Conservation (phyloP, 2,113 vertebrate species). For the Oostethus manadensis region DNA sequence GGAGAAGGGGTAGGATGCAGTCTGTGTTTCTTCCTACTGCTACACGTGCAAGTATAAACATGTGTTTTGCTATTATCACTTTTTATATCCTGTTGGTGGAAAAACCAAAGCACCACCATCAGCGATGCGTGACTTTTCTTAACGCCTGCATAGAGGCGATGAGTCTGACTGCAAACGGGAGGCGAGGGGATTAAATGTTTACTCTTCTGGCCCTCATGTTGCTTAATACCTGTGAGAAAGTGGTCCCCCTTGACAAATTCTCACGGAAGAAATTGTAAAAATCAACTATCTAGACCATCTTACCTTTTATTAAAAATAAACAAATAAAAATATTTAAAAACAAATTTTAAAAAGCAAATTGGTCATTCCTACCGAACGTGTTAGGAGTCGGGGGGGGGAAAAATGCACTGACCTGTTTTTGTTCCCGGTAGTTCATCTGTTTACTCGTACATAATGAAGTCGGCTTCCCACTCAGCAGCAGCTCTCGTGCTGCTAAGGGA, state of each 20-base stretch:
- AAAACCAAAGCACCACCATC: too few species aligned
- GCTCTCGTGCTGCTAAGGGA: slow-evolving; percentile 39
- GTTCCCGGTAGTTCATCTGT: slow-evolving; percentile 44
- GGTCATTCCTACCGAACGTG: slow-evolving; percentile 15
- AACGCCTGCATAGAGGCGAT: neutral
- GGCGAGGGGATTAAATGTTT: slow-evolving; percentile 13
- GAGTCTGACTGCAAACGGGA: slow-evolving; percentile 19
- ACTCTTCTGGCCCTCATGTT: slow-evolving; percentile 19
- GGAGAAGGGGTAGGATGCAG: too few species aligned
- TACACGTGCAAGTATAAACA: too few species aligned
- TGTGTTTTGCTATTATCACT: too few species aligned
- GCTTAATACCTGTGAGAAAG: slow-evolving; percentile 3
- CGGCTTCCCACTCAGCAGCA: slow-evolving; percentile 34
- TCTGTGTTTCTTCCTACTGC: too few species aligned
- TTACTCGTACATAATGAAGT: slow-evolving; percentile 54
- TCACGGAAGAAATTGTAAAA: neutral
- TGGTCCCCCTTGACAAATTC: slow-evolving; percentile 14
- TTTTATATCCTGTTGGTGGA: too few species aligned
- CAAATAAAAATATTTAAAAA: too few species aligned
- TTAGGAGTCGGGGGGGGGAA: slow-evolving; percentile 2
- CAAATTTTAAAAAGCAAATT: neutral
- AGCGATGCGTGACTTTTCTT: neutral
- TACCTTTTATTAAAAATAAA: neutral
- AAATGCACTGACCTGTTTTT: slow-evolving; percentile 25
- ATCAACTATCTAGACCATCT: neutral